Conservation (phyloP, 2,797 vertebrate species). For the Anabas testudineus region DNA sequence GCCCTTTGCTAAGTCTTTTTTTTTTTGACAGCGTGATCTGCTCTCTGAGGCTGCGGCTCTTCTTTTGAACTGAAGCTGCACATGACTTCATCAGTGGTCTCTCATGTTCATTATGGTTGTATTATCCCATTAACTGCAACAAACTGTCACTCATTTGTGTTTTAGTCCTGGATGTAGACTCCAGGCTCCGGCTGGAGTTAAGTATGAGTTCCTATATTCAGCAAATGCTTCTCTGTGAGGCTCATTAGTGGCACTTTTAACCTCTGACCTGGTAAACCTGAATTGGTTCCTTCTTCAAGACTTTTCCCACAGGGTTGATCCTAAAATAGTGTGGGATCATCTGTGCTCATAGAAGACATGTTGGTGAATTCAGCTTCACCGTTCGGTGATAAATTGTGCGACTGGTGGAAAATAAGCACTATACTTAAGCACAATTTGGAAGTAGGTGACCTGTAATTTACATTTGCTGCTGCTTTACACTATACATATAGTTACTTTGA, state of each 20-base stretch:
- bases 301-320: constrained; percentile 47
- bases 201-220: constrained; percentile 35
- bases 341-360: neutral
- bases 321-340: constrained; percentile 37
- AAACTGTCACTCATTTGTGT: constrained; percentile 10
- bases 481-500: too few species aligned
- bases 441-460: too few species aligned
- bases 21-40: constrained; percentile 19
- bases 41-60: constrained; percentile 19
- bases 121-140: constrained; percentile 36
- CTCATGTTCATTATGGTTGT: constrained; percentile 34
- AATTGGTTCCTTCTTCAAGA: constrained; percentile 56
- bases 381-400: too few species aligned
- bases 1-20: constrained; percentile 28
- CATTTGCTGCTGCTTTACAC: too few species aligned
- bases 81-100: constrained; percentile 62
- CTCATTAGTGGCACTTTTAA: constrained; percentile 45
- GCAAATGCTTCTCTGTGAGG: constrained; percentile 19
- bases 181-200: constrained; percentile 21
- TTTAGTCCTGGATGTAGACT: constrained; percentile 33
- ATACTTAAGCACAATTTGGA: too few species aligned
- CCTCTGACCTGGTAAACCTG: constrained; percentile 60
- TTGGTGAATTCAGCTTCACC: constrained; percentile 21
- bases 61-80: constrained; percentile 15
- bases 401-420: too few species aligned